These are phyloP conservation scores for Thunnus albacares DNA, from an alignment of 2,797 vertebrate genomes.

Conservation along the genomic window DNA sequence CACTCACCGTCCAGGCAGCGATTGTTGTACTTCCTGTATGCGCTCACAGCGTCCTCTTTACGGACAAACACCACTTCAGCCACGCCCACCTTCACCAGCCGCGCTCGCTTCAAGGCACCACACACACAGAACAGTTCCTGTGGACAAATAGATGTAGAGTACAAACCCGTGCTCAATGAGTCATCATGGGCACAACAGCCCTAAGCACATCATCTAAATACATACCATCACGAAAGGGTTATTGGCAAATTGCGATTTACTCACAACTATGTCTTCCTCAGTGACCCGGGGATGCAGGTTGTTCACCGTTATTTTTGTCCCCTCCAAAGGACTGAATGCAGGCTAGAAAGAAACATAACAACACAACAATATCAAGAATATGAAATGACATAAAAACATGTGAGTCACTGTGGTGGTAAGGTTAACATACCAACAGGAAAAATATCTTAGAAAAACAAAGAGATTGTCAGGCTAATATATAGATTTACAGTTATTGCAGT, in stretches of 20 bases:
- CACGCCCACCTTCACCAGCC: conserved; percentile 93
- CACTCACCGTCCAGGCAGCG: conserved; percentile 95
- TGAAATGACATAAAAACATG: background rate
- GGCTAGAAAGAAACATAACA: conserved; percentile 76
- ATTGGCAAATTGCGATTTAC: conserved; percentile 51
- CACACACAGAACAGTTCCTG: conserved; percentile 99
- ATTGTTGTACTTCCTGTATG: conserved; percentile 99
- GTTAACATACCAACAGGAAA: background rate
- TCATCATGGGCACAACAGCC: background rate
- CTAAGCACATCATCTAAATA: background rate
- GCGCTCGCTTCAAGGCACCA: conserved; percentile 95
- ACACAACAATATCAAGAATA: background rate
- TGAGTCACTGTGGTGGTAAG: background rate
- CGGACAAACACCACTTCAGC: conserved; percentile 98
- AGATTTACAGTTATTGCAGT: background rate
- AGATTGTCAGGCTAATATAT: too few relatives aligned
- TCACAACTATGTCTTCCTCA: conserved; percentile 98
- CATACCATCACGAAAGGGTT: background rate
- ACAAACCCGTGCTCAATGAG: conserved; percentile 31
- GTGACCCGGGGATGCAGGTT: conserved; percentile 97
- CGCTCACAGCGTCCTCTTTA: conserved; percentile 97
- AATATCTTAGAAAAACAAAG: too few relatives aligned
- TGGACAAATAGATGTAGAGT: conserved; percentile 16
- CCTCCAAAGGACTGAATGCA: conserved; percentile 94
- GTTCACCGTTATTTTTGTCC: conserved; percentile 98